These are phyloP conservation scores for Athetis lepigone DNA, from an alignment of 2,888 invertebrate species.

Conservation along the genomic window DNA sequence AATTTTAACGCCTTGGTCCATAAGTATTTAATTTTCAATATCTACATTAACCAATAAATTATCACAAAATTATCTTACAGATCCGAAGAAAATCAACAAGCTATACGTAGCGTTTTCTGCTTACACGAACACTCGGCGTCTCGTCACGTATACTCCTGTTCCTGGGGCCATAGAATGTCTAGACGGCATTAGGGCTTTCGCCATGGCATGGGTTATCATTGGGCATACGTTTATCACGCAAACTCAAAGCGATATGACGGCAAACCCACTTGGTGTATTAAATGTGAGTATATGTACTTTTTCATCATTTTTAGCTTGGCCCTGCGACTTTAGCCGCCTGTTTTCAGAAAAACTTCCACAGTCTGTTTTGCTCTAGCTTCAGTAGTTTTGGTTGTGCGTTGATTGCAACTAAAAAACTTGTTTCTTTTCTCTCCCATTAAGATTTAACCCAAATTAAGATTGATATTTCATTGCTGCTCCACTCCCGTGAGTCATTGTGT, in stretches of 20 bases:
- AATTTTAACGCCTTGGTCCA: no score
- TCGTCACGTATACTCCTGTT: conserved; percentile 75
- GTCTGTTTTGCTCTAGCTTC: no score
- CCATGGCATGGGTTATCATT: conserved; percentile 87
- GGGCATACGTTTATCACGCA: conserved; percentile 78
- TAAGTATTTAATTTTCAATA: no score
- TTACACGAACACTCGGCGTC: conserved; percentile 81
- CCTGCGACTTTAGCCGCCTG: background rate
- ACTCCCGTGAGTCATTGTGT: no score
- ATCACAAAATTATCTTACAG: conserved; percentile 56
- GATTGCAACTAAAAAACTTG: no score
- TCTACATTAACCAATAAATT: background rate
- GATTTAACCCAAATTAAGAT: no score
- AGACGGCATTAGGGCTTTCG: conserved; percentile 84
- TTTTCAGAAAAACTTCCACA: no score
- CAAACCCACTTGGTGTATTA: conserved; percentile 69
- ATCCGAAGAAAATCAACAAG: conserved; percentile 70
- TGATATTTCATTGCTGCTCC: no score
- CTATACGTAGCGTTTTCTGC: conserved; percentile 74
- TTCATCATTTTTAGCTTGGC: no score
- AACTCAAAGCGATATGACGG: conserved; percentile 53
- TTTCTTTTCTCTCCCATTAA: no score
- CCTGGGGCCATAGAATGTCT: conserved; percentile 82
- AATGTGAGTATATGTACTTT: conserved; percentile 65
- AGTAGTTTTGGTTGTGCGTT: no score